Evolutionary conservation across 2,113 vertebrate genomes (phyloP).

Genomic region (Choloepus hoffmanni): DNA sequence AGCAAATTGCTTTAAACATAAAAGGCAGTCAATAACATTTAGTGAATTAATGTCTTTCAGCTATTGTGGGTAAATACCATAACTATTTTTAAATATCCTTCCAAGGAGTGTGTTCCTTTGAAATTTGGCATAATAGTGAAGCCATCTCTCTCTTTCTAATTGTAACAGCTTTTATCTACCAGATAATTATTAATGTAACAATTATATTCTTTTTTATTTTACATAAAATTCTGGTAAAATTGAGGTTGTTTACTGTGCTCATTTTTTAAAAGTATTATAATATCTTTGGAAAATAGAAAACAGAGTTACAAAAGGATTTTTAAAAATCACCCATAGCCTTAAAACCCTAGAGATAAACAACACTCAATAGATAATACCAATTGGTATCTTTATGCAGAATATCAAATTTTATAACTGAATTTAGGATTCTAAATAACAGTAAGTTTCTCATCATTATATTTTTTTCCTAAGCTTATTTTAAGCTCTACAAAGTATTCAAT

Average conservation of each 20-base stretch:
- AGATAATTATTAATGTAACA: neutral
- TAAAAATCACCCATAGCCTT: neutral
- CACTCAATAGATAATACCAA: neutral
- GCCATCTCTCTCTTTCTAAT: neutral
- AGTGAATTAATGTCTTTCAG: conserved; percentile 47
- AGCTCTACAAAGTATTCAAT: neutral
- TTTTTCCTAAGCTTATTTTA: neutral
- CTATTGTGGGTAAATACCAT: neutral
- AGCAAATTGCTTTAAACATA: conserved; percentile 38
- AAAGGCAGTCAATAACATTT: neutral
- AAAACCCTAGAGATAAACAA: neutral
- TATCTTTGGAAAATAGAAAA: neutral
- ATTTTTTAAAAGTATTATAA: neutral
- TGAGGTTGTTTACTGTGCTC: neutral
- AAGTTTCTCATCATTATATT: neutral
- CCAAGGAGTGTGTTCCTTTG: neutral
- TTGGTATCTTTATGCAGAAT: neutral
- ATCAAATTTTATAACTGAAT: neutral
- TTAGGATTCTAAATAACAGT: neutral
- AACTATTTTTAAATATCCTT: neutral
- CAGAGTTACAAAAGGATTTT: neutral
- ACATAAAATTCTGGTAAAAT: neutral
- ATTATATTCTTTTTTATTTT: neutral
- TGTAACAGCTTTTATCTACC: neutral
- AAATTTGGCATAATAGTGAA: neutral